Percentiles rank a stretch among this genome's conserved stretches.
phyloP scores from a whole-genome alignment of 2,113 vertebrate species.

The Antidorcas marsupialis region DNA sequence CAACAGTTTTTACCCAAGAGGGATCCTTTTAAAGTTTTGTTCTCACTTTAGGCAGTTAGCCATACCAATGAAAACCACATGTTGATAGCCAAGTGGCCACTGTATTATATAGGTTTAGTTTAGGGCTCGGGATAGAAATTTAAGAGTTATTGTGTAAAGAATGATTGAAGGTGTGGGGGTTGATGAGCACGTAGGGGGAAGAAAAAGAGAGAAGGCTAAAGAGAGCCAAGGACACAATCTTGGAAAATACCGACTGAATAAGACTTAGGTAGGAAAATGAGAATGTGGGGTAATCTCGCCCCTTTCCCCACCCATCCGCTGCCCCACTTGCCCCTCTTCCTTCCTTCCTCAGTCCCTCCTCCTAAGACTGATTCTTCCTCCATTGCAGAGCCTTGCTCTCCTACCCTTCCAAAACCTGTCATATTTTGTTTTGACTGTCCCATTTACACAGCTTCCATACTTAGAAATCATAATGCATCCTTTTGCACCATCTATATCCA shows the following conservation, averaged over 20 bases:
- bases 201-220: neutral
- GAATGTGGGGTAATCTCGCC: neutral
- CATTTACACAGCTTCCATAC: neutral
- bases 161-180: neutral
- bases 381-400: neutral
- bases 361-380: neutral
- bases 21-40: neutral
- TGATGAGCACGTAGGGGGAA: neutral
- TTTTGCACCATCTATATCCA: neutral
- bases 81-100: neutral
- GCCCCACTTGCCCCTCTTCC: no score
- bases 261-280: neutral
- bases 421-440: neutral
- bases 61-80: neutral
- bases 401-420: neutral
- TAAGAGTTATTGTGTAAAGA: neutral
- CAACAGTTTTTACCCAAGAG: neutral
- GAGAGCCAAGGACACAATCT: neutral
- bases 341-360: neutral
- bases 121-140: neutral
- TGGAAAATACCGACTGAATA: neutral
- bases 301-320: accelerated
- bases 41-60: neutral
- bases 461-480: neutral
- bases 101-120: neutral